A percentile compares a stretch with the other conserved stretches of the same genome.
Evolutionary conservation across 2,797 vertebrate genomes (phyloP).

Genomic region (Capromys pilorides): DNA sequence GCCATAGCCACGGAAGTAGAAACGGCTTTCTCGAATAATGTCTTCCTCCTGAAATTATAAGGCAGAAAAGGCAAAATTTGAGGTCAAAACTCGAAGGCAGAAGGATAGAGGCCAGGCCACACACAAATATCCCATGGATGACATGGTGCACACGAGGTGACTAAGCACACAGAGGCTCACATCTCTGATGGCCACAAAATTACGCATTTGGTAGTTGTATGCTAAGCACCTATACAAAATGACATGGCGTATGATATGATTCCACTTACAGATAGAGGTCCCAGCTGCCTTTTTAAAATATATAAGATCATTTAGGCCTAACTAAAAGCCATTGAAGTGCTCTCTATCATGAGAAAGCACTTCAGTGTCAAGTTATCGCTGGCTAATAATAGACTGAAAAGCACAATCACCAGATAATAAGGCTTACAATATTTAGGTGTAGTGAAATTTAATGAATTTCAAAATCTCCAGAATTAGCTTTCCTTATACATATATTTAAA

Average conservation of each 20-base stretch:
- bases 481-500: conserved; percentile 37
- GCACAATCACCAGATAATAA: conserved; percentile 7
- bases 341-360: not conserved
- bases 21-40: conserved; percentile 89
- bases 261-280: conserved; percentile 29
- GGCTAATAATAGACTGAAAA: conserved; percentile 59
- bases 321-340: conserved; percentile 44
- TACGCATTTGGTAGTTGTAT: conserved; percentile 2
- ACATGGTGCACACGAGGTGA: not conserved
- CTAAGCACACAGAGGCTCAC: not conserved
- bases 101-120: not conserved
- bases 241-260: not conserved
- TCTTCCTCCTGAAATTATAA: conserved; percentile 90
- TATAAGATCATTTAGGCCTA: conserved; percentile 24
- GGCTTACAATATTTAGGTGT: conserved; percentile 60
- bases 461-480: conserved; percentile 56
- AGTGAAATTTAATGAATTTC: conserved; percentile 51
- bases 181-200: conserved; percentile 49
- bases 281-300: conserved; percentile 37
- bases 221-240: not conserved
- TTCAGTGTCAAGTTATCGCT: conserved; percentile 51
- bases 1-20: conserved; percentile 93
- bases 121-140: not conserved
- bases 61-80: conserved; percentile 65
- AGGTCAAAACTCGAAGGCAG: conserved; percentile 40